Percentiles rank a stretch among this genome's conserved stretches.
Conservation (phyloP, 2,888 invertebrate species). For the Epirrita christyi region DNA sequence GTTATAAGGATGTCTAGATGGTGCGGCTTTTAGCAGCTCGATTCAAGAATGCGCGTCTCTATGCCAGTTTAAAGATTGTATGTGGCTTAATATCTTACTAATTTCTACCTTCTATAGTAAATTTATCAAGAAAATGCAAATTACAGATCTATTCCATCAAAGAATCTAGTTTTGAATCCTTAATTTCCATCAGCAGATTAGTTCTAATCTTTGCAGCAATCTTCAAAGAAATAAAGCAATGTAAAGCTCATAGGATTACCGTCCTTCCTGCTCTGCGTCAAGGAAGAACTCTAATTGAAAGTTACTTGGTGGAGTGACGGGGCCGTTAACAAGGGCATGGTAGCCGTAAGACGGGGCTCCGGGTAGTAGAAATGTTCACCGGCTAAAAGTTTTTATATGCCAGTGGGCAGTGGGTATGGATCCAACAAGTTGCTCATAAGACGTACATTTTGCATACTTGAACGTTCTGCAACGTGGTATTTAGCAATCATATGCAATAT, state of each 20-base stretch:
- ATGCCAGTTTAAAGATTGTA: too few species aligned
- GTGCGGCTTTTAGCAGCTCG: too few species aligned
- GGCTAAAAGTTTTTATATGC: too few species aligned
- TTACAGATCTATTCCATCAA: not conserved
- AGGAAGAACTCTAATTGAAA: conserved; percentile 59
- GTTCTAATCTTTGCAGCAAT: conserved; percentile 20
- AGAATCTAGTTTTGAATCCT: not conserved
- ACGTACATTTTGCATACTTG: too few species aligned
- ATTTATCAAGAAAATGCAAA: not conserved
- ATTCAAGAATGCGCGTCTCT: too few species aligned
- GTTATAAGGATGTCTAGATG: not conserved
- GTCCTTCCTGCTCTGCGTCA: conserved; percentile 37
- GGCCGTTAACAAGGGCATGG: conserved; percentile 51
- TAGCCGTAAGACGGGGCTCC: conserved; percentile 6
- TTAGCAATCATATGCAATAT: too few species aligned
- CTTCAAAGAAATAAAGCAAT: conserved; percentile 24
- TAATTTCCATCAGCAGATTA: conserved; percentile 17
- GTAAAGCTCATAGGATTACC: conserved; percentile 29
- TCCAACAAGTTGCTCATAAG: too few species aligned
- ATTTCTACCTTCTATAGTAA: too few species aligned
- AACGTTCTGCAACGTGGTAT: too few species aligned
- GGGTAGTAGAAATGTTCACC: not conserved
- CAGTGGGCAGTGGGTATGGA: too few species aligned
- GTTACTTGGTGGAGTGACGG: conserved; percentile 59
- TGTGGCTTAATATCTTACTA: too few species aligned